Conservation (phyloP, 2,113 vertebrate species). For the Perca fluviatilis region DNA sequence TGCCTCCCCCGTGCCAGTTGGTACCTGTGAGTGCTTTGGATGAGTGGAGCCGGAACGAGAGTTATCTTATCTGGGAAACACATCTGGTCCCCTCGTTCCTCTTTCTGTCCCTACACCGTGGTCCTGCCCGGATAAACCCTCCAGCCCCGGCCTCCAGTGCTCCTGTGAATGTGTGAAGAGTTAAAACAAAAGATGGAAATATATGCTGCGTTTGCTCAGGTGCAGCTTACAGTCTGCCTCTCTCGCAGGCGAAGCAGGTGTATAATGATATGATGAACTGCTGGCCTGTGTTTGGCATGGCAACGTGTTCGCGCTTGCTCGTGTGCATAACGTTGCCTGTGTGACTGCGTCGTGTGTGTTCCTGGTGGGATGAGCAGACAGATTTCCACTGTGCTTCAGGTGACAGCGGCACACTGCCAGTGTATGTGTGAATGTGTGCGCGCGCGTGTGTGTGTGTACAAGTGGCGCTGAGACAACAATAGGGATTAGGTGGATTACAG, state of each 20-base stretch:
- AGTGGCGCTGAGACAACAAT: constrained; percentile 70
- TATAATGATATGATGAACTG: constrained; percentile 62
- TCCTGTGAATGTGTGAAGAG: constrained; percentile 61
- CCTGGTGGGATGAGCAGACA: constrained; percentile 61
- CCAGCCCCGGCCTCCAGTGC: constrained; percentile 48
- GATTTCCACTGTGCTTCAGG: constrained; percentile 73
- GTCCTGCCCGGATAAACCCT: constrained; percentile 31
- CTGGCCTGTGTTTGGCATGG: constrained; percentile 42
- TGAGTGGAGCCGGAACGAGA: constrained; percentile 60
- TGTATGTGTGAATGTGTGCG: constrained; percentile 38
- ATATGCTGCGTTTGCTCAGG: constrained; percentile 57
- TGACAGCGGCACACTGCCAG: constrained; percentile 61
- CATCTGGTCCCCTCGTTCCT: constrained; percentile 70
- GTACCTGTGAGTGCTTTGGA: constrained; percentile 71
- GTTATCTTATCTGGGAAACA: constrained; percentile 72
- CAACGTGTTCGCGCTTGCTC: neutral
- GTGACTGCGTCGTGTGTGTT: constrained; percentile 45
- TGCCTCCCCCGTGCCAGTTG: constrained; percentile 49
- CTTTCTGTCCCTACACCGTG: constrained; percentile 43
- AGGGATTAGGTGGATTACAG: constrained; percentile 84
- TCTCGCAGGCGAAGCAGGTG: constrained; percentile 50
- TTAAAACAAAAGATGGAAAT: constrained; percentile 67
- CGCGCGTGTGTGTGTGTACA: constrained; percentile 27
- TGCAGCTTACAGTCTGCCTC: constrained; percentile 55
- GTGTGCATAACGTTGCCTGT: neutral